Conservation (phyloP, 2,888 invertebrate species). For the Diaprepes abbreviatus region DNA sequence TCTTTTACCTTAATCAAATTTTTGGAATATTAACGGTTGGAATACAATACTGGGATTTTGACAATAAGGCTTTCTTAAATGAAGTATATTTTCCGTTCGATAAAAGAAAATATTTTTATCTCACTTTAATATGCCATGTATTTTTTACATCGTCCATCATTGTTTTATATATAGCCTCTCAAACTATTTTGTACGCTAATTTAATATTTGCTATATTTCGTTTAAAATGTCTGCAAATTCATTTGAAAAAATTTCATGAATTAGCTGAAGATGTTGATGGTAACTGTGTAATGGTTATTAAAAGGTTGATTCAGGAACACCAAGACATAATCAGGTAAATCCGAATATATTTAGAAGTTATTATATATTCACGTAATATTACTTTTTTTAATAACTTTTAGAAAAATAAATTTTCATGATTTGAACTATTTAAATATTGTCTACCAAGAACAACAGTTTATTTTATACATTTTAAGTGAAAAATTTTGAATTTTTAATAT, state of each 20-base stretch:
- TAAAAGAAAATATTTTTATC: conserved; percentile 7
- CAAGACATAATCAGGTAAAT: conserved; percentile 1
- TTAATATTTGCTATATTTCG: conserved; percentile 8
- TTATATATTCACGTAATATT: too few species aligned
- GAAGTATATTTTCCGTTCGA: conserved; percentile 12
- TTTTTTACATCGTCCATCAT: neutral
- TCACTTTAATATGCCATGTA: neutral
- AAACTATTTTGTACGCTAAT: neutral
- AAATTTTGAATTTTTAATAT: too few species aligned
- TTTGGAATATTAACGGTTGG: neutral
- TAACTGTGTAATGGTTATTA: neutral
- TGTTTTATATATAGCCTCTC: neutral
- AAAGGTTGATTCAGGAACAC: neutral
- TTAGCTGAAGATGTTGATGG: neutral
- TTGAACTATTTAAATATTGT: too few species aligned
- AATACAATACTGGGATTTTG: neutral
- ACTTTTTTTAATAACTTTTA: too few species aligned
- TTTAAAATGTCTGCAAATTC: neutral
- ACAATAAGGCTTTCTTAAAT: conserved; percentile 4
- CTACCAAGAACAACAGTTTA: too few species aligned
- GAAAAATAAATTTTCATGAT: too few species aligned
- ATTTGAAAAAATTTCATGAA: neutral
- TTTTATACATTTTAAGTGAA: too few species aligned
- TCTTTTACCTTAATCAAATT: neutral
- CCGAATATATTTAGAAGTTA: too few species aligned